Conservation (phyloP, 1,140 invertebrate species). For the Plutomurus gul region DNA sequence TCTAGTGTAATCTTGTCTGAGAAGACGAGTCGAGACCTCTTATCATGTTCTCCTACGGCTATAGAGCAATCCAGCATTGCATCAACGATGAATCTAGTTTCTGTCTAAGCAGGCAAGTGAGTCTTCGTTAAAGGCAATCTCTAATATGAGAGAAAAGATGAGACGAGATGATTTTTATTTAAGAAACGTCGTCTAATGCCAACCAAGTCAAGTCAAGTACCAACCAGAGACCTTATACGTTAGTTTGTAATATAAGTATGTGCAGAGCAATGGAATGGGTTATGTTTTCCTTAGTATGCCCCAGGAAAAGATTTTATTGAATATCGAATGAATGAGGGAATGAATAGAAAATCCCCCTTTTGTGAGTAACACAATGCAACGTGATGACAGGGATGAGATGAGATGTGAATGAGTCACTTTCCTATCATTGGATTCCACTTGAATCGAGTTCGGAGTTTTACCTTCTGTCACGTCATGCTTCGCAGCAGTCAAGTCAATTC, state of each 20-base stretch:
- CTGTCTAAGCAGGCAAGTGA: too few species aligned
- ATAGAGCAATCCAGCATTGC: too few species aligned
- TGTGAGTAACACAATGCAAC: neutral
- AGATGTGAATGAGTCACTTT: slow-evolving; percentile 28
- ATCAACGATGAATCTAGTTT: too few species aligned
- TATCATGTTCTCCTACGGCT: too few species aligned
- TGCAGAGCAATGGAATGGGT: too few species aligned
- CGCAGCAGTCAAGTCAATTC: neutral
- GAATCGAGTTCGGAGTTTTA: slow-evolving; percentile 12
- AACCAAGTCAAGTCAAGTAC: too few species aligned
- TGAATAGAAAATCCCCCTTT: slow-evolving; percentile 19
- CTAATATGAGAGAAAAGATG: neutral
- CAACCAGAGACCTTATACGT: too few species aligned
- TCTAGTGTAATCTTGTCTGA: neutral
- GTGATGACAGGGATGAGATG: slow-evolving; percentile 26
- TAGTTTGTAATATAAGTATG: too few species aligned
- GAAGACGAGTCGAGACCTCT: too few species aligned
- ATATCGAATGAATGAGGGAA: slow-evolving; percentile 21
- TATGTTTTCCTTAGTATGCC: too few species aligned
- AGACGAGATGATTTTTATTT: neutral
- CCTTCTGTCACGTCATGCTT: slow-evolving; percentile 9
- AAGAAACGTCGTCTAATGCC: neutral
- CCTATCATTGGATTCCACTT: slow-evolving; percentile 21
- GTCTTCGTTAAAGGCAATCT: too few species aligned
- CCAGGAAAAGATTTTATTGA: slow-evolving; percentile 7